Evolutionary conservation across 1,140 invertebrate genomes (phyloP).

Genomic region (Drosophila funebris): DNA sequence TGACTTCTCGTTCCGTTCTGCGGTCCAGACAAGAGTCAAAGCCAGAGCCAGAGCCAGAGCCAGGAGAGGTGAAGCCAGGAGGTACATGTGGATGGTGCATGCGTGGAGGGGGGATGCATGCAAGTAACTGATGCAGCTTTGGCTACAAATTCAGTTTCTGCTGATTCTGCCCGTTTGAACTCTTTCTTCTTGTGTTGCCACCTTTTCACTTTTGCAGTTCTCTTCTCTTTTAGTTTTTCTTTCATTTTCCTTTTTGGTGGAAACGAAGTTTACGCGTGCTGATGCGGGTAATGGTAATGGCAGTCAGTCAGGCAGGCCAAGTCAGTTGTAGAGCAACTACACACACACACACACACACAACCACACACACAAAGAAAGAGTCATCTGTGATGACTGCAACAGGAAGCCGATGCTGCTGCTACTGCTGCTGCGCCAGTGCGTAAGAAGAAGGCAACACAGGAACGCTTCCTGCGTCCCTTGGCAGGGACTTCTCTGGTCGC

Average conservation of each 20-base stretch:
- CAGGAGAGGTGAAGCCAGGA: too few relatives aligned
- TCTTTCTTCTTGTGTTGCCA: neutral
- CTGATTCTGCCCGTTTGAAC: neutral
- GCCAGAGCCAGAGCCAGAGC: neutral
- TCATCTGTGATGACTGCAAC: conserved; percentile 44
- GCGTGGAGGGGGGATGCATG: neutral
- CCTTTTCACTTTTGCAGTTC: conserved; percentile 1
- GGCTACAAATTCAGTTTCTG: conserved; percentile 1
- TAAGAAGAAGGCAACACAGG: conserved; percentile 24
- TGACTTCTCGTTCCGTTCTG: conserved; percentile 72
- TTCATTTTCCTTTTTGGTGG: conserved; percentile 37
- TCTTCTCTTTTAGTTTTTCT: conserved; percentile 7
- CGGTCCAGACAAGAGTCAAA: neutral
- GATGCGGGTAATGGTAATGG: conserved; percentile 71
- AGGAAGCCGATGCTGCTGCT: conserved; percentile 41
- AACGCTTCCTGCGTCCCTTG: conserved; percentile 26
- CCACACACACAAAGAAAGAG: neutral
- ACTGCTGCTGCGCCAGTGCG: conserved; percentile 44
- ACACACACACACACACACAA: conserved; percentile 31
- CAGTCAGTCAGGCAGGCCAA: conserved; percentile 59
- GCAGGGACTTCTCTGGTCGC: neutral
- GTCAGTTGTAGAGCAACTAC: conserved; percentile 22
- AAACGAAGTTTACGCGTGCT: conserved; percentile 80
- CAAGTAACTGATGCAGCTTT: conserved; percentile 18
- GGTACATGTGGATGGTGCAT: too few relatives aligned